phyloP scores from a whole-genome alignment of 2,113 vertebrate species.

The Paralichthys olivaceus region DNA sequence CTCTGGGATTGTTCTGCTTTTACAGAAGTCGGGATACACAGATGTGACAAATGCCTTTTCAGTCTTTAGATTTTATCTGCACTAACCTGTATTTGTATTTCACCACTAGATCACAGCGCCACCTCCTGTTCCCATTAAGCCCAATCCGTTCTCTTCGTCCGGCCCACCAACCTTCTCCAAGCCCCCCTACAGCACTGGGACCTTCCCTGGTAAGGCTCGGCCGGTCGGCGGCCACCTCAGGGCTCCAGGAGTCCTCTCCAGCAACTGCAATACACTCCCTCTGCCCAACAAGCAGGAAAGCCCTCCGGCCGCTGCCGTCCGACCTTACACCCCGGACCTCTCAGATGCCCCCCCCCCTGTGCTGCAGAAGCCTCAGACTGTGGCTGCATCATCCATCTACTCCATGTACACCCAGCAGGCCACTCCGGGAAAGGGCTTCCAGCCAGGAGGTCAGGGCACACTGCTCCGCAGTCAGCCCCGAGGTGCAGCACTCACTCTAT shows the following conservation, averaged over 20 bases:
- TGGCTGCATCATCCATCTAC: conserved; percentile 93
- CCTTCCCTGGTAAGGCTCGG: conserved; percentile 83
- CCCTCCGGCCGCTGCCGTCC: conserved; percentile 90
- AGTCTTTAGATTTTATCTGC: too few species aligned
- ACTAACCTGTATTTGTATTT: neutral
- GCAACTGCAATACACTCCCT: conserved; percentile 80
- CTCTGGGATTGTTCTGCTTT: too few species aligned
- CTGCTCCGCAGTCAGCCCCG: conserved; percentile 54
- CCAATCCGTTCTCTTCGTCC: conserved; percentile 86
- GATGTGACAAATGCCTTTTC: too few species aligned
- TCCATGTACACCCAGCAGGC: conserved; percentile 94
- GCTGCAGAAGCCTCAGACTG: conserved; percentile 87
- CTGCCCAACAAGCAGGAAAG: conserved; percentile 86
- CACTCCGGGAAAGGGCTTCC: conserved; percentile 88
- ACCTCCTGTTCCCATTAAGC: conserved; percentile 90
- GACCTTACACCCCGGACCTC: conserved; percentile 89
- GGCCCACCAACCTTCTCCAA: conserved; percentile 51
- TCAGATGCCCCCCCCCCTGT: conserved; percentile 60
- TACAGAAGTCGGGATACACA: neutral
- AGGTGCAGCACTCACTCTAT: conserved; percentile 67
- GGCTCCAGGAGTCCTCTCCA: conserved; percentile 60
- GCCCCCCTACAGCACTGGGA: conserved; percentile 71
- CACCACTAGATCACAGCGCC: conserved; percentile 80
- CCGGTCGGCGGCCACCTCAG: conserved; percentile 37
- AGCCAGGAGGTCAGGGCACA: conserved; percentile 81